Evolutionary conservation across 64 coral and sea anemone species (phyloP).

Genomic region (Anthopleura sola): DNA sequence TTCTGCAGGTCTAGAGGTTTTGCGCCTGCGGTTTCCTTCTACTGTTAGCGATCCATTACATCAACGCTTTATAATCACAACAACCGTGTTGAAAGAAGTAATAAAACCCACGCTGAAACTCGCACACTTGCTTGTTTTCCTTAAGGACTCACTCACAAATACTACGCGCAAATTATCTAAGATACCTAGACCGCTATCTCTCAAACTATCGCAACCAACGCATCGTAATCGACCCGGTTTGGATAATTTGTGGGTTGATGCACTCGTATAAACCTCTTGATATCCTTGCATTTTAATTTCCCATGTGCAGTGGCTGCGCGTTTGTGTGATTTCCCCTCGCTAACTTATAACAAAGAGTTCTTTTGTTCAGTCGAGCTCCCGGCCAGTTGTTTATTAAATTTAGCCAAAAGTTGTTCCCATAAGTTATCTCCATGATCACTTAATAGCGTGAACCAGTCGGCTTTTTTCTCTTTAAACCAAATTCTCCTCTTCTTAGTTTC

Average conservation of each 20-base stretch:
- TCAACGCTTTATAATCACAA: not conserved
- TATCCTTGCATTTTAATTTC: not conserved
- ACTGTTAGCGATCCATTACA: not conserved
- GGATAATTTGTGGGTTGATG: not conserved
- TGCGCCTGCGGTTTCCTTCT: not conserved
- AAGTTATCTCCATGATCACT: not conserved
- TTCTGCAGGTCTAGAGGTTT: not conserved
- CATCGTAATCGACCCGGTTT: not conserved
- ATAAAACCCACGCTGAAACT: not conserved
- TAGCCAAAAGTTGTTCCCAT: not conserved
- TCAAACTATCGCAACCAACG: not conserved
- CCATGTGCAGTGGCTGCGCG: not conserved
- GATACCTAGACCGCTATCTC: not conserved
- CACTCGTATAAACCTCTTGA: not conserved
- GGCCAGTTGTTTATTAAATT: slow-evolving; percentile 2
- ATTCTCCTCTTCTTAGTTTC: not conserved
- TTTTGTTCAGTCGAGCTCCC: not conserved
- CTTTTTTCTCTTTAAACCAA: not conserved
- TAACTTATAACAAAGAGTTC: not conserved
- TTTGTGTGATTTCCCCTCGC: not conserved
- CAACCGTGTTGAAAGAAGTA: not conserved
- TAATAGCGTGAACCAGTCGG: not conserved
- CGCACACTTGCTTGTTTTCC: not conserved
- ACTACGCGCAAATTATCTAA: not conserved
- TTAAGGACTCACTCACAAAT: not conserved